A percentile compares a stretch with the other conserved stretches of the same genome.
Conservation (phyloP, 1,140 invertebrate species). For the Aporrectodea caliginosa region DNA sequence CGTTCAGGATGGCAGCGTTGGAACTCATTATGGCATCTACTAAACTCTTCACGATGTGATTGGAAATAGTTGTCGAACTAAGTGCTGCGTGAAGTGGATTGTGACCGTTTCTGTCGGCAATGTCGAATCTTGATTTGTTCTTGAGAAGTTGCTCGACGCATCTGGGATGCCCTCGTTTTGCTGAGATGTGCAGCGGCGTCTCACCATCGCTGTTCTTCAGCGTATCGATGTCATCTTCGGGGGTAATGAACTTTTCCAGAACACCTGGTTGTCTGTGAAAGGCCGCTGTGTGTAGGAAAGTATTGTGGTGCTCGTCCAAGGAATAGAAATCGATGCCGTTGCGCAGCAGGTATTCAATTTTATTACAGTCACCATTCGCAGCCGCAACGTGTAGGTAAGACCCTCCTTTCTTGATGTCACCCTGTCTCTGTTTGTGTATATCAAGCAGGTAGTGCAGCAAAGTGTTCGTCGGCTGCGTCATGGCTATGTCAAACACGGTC, state of each 20-base stretch:
- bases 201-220: slow-evolving; percentile 42
- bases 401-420: slow-evolving; percentile 39
- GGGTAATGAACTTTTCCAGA: background rate
- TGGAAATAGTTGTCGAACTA: slow-evolving; percentile 2
- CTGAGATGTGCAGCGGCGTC: slow-evolving; percentile 54
- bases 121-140: slow-evolving; percentile 41
- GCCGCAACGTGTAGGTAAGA: slow-evolving; percentile 43
- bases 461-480: slow-evolving; percentile 35
- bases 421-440: slow-evolving; percentile 37
- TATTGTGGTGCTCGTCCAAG: slow-evolving; percentile 40
- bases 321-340: slow-evolving; percentile 39
- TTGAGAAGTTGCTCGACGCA: slow-evolving; percentile 43
- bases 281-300: slow-evolving; percentile 37
- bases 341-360: slow-evolving; percentile 35
- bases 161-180: slow-evolving; percentile 43
- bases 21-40: slow-evolving; percentile 10
- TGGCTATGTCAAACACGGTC: slow-evolving; percentile 43
- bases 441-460: slow-evolving; percentile 32
- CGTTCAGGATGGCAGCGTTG: slow-evolving; percentile 38
- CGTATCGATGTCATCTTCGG: slow-evolving; percentile 35
- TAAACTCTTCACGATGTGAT: slow-evolving; percentile 3
- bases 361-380: slow-evolving; percentile 35
- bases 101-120: slow-evolving; percentile 12
- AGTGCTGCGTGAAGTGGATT: slow-evolving; percentile 19
- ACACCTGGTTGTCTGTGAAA: background rate